Evolutionary conservation across 2,888 invertebrate species (phyloP).

Genomic region (Euphydryas editha): DNA sequence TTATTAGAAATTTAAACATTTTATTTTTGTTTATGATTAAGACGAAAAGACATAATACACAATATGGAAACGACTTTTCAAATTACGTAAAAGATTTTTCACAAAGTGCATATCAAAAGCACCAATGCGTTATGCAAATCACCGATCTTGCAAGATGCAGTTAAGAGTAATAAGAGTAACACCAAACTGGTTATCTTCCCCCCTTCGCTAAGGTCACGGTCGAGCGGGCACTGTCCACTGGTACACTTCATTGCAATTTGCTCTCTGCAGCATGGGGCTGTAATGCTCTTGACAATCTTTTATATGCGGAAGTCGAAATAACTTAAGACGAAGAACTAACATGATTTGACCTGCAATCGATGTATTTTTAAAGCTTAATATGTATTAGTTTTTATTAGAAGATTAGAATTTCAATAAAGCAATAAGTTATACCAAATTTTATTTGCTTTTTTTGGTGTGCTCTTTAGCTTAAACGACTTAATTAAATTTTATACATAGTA

Average conservation of each 20-base stretch:
- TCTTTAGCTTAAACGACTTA: too few species aligned
- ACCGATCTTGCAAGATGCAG: not conserved
- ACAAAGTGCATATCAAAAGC: not conserved
- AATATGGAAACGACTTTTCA: too few species aligned
- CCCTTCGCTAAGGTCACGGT: conserved; percentile 52
- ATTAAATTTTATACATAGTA: too few species aligned
- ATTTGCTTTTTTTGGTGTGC: too few species aligned
- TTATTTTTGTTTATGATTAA: too few species aligned
- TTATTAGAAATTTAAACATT: too few species aligned
- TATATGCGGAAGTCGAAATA: conserved; percentile 16
- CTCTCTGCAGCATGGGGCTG: conserved; percentile 8
- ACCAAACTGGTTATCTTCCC: conserved; percentile 33
- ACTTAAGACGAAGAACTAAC: not conserved
- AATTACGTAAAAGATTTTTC: too few species aligned
- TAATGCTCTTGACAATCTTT: conserved; percentile 10
- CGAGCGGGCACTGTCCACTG: conserved; percentile 34
- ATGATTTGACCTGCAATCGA: not conserved
- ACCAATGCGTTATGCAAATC: conserved; percentile 10
- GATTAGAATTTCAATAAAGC: too few species aligned
- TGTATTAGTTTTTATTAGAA: not conserved
- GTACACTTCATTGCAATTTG: conserved; percentile 24
- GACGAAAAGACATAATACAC: too few species aligned
- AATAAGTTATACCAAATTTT: too few species aligned
- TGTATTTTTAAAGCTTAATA: too few species aligned
- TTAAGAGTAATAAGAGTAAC: conserved; percentile 17